Evolutionary conservation across 2,888 invertebrate genomes (phyloP), one percentile per base, ranked within the genome.

Genomic region (Eilema depressum): DNA sequence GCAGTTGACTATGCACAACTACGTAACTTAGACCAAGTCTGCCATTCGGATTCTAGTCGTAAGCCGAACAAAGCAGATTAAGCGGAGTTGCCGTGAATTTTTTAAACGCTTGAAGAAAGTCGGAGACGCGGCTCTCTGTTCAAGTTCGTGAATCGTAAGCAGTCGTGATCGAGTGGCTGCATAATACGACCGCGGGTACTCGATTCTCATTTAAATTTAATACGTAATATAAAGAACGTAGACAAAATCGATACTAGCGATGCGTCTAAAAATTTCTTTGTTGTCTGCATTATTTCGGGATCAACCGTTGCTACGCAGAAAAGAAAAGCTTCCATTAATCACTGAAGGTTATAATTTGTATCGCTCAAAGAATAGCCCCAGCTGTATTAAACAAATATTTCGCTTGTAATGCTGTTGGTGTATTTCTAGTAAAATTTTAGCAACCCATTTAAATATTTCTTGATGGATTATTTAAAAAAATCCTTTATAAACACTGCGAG

Each of bases 151-250:
- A 82, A 75, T 76, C 71, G 68, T 66, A 79, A 69, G 68, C 68
- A 82, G 68, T 70, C 68, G 59, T 73, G 67, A 70, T 72, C 57
- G 65, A 71, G 70, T 64, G 66, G 71, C 66, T 80, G 80, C 74
- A 77, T 77, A 63, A 75, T 70, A 7, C 59, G 37, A 62, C 61
- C 73, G 60, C 26, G 67, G 66, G 70, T 66, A 63, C 71, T 70
- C 69, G 63, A 65, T 63, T 73, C 71, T 71, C 80, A 77, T 77
- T 75, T 79, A 72, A 79, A 79, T 75, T 76, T 72, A 70, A 76
- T 74, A 77, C 66, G 73, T 56, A 75, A 78, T 73, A 69, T 71
- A 74, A 78, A 70, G 73, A 68, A 69, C 70, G 66, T 68, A 80
- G 74, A 66, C 53, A 53, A 73, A 75, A 81, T 76, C 81, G 60